Percentiles rank a stretch among this genome's conserved stretches.
These are phyloP conservation scores for Philonicus albiceps DNA, from an alignment of 2,888 invertebrate genomes.

Conservation along the genomic window DNA sequence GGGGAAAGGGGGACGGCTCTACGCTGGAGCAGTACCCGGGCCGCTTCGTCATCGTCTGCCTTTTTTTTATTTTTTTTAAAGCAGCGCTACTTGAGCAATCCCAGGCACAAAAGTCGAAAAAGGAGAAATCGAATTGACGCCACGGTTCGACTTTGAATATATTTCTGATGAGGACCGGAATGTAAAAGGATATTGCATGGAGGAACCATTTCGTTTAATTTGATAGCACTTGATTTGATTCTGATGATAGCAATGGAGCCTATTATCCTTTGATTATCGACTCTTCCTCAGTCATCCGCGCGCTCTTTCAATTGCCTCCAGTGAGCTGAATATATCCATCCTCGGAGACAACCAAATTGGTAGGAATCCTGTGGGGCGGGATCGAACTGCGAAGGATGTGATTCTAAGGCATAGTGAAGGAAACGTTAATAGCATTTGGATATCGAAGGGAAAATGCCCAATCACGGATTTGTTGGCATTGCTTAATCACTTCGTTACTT, in stretches of 20 bases:
- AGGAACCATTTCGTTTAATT: conserved; percentile 12
- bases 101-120: background rate
- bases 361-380: background rate
- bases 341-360: background rate
- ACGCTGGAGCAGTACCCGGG: background rate
- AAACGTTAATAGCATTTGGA: background rate
- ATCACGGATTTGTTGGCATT: background rate
- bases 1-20: background rate
- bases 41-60: background rate
- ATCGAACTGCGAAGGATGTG: background rate
- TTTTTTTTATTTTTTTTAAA: background rate
- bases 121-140: background rate
- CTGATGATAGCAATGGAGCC: background rate
- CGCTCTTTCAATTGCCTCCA: background rate
- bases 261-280: conserved; percentile 29
- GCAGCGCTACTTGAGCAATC: background rate
- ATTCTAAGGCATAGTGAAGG: background rate
- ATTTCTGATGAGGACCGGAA: conserved; percentile 11
- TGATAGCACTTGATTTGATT: conserved; percentile 24
- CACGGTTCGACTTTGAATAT: background rate
- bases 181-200: conserved; percentile 7
- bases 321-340: background rate
- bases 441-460: background rate
- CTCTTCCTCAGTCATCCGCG: background rate
- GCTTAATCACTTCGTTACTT: background rate